Evolutionary conservation across 1,140 invertebrate genomes (phyloP), one percentile per base, ranked within the genome.

Genomic region (Meloidogyne exigua): DNA sequence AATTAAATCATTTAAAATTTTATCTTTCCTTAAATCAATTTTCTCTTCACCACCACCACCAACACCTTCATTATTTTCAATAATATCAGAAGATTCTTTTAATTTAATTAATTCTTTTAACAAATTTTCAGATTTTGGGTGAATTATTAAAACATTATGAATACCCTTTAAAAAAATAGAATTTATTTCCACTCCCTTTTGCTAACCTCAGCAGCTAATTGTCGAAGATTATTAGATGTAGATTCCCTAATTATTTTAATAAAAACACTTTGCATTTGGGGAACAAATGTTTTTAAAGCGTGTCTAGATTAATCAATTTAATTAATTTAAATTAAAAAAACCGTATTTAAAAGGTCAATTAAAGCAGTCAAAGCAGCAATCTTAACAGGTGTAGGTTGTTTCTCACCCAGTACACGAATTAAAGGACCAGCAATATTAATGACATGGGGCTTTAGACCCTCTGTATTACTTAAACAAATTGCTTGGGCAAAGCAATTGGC

Each of bases 191-290:
- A 18, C 15, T 4, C 3, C 18, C 18, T 49, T 18, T 18, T 3
- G 1, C 3, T 9, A 21, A 68, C 83, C 23, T 72, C 49, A 32
- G 74, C 81, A 44, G 83, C 83, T 18, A 74, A 62, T 44, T 72
- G 44, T 28, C 83, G 57, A 5, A 81, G 80, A 42, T 79, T 74
- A 25, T 69, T 32, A 5, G 83, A 83, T 21, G 77, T 65, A 13
- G 77, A 70, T 23, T 85, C 84, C 44, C 84, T 80, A 15, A 86
- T 68, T 18, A 84, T 79, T 68, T 86, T 85, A 15, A 98, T 90
- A 88, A 99, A 98, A 5, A 96, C 98, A 23, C 95, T 97, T 90
- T 98, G 95, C 12, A 99, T 90, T 90, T 99, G 96, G 13, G 96
- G 96, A 83, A 99, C 90, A 89, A 99, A 99, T 86, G 98, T 95